Base-by-base conservation (phyloP, 2,797 vertebrate species). In the Bufotes viridis region DNA sequence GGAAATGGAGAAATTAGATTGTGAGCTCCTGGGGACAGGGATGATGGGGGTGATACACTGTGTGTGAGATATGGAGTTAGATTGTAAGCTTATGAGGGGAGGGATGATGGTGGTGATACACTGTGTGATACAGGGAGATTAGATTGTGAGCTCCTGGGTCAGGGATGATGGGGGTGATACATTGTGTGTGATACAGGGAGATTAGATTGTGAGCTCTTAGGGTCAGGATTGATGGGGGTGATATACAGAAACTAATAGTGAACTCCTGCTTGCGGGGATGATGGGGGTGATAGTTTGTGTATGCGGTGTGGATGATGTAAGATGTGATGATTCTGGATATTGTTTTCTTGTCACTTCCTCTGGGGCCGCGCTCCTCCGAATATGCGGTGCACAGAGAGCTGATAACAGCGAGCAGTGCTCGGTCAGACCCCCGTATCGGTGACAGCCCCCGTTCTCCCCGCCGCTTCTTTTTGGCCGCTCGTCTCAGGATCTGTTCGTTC, bases 401-500 rank as follows among this genome's bases (percentile, higher is more conserved):
- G 20, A 17, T 17, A 6, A 17, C 22, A 2, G 72, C 18, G 69
- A 75, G 72, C 8, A 2, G 10, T 9, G 72, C 18, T 22, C 18
- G 2, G 29, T 51, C 9, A 24, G 65, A 22, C 61, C 61, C 0
- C n/a, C 6, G 13, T 7, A 22, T 72, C 29, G 20, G 69, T 34
- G 29, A 12, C 29, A 11, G 42, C 29, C 8, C 26, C 29, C 42
- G 69, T 49, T 18, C 42, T 42, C 29, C 34, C 42, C 42, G 7
- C 70, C 20, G 70, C 29, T 72, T 72, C 29, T 49, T 74, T 22
- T 10, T 20, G 34, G 72, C 34, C 14, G 18, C 42, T 74, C 49
- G 2, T 51, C 49, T 76, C 22, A 10, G 20, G 74, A 76, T 76
- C 74, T 76, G 49, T 76, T 76, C 13, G 74, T 76, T 76, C 74